A percentile compares a stretch with the other conserved stretches of the same genome.
phyloP scores from a whole-genome alignment of 1,140 invertebrate genomes.

The Magallana gigas region DNA sequence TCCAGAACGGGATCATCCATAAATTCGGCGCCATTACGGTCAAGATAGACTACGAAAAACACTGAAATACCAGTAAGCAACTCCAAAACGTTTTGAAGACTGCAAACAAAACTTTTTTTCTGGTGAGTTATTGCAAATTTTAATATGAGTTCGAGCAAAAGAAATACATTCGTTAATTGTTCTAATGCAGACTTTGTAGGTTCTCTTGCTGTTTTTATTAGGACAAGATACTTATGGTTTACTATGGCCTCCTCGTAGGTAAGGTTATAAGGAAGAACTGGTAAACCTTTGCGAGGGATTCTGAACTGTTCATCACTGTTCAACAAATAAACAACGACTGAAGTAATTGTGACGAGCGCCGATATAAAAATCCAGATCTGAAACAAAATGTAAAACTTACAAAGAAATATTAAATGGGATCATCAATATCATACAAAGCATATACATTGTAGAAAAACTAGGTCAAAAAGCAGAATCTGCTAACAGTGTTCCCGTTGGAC shows the following conservation, averaged over 20 bases:
- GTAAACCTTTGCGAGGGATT: not conserved
- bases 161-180: not conserved
- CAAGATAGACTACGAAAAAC: not conserved
- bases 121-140: slow-evolving; percentile 13
- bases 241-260: not conserved
- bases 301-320: not conserved
- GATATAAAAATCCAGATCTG: not conserved
- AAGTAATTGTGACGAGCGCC: slow-evolving; percentile 7
- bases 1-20: not conserved
- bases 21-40: not conserved
- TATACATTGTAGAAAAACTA: no score
- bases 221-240: not conserved
- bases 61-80: not conserved
- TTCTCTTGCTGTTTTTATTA: not conserved
- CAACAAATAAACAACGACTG: not conserved
- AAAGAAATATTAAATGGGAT: no score
- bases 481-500: no score
- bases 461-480: no score
- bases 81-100: not conserved
- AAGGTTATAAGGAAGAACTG: not conserved
- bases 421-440: no score
- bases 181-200: not conserved
- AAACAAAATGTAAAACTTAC: not conserved
- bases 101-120: not conserved
- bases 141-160: not conserved